Evolutionary conservation across 23 tunicate species (phyloP).

Genomic region (Trididemnum clinides): DNA sequence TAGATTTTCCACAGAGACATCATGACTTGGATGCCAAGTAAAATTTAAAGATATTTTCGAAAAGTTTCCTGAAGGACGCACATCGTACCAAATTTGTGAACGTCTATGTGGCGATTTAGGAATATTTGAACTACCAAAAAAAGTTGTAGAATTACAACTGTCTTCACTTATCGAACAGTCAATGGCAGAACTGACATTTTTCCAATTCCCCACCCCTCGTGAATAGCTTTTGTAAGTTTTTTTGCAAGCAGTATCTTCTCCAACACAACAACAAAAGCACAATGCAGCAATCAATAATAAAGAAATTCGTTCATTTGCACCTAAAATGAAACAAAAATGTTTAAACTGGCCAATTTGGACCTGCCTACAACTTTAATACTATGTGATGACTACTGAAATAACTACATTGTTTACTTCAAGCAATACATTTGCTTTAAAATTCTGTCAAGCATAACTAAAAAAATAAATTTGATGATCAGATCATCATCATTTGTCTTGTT

Average conservation of each 20-base stretch:
- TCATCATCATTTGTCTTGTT: too few relatives aligned
- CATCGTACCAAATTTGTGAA: too few relatives aligned
- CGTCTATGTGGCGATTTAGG: too few relatives aligned
- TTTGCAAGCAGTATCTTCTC: neutral
- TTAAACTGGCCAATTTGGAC: neutral
- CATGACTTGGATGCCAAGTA: neutral
- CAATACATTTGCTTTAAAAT: too few relatives aligned
- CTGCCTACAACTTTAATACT: neutral
- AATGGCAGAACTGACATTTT: neutral
- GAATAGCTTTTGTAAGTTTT: neutral
- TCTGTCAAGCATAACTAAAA: too few relatives aligned
- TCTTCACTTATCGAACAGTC: neutral
- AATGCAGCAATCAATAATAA: neutral
- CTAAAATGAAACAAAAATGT: neutral
- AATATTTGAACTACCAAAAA: too few relatives aligned
- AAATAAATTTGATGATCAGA: too few relatives aligned
- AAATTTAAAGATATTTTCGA: conserved; percentile 2
- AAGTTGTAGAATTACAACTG: too few relatives aligned
- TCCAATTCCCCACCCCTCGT: neutral
- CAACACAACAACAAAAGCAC: neutral
- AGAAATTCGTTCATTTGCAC: too few relatives aligned
- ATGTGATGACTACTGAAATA: too few relatives aligned
- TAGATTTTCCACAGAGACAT: neutral
- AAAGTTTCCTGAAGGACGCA: neutral
- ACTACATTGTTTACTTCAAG: too few relatives aligned